phyloP scores from a whole-genome alignment of 2,888 invertebrate genomes.

The Dryococelus australis region DNA sequence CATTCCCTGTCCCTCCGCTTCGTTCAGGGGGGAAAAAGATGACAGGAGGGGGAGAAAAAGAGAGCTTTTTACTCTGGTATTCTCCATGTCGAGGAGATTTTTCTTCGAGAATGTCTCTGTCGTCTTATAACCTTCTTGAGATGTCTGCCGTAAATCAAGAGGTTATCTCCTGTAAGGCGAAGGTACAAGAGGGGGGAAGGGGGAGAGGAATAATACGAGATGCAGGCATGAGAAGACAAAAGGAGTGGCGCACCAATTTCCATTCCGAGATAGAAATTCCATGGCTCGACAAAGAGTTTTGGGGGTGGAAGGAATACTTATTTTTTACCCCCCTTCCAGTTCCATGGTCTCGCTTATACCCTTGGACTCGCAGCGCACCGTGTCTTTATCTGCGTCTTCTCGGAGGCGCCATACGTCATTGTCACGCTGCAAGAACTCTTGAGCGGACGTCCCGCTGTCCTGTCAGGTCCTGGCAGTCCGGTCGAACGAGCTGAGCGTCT shows the following conservation, averaged over 20 bases:
- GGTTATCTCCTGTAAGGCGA: not conserved
- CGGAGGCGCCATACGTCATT: too few species aligned
- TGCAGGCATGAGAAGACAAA: not conserved
- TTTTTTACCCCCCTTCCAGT: too few species aligned
- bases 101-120: not conserved
- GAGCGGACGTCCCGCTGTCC: too few species aligned
- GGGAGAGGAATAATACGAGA: not conserved
- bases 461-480: too few species aligned
- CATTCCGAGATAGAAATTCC: conserved; percentile 8
- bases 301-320: too few species aligned
- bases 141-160: not conserved
- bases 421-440: too few species aligned
- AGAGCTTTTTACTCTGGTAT: not conserved
- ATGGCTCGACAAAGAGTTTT: too few species aligned
- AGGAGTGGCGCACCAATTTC: conserved; percentile 9
- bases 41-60: not conserved
- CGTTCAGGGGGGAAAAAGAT: not conserved
- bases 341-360: too few species aligned
- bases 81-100: not conserved
- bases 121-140: conserved; percentile 16
- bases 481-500: too few species aligned
- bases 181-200: not conserved
- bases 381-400: too few species aligned
- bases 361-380: too few species aligned
- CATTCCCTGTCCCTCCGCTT: not conserved